Conservation (phyloP, 2,888 invertebrate genomes). For the Tachina lurida region DNA sequence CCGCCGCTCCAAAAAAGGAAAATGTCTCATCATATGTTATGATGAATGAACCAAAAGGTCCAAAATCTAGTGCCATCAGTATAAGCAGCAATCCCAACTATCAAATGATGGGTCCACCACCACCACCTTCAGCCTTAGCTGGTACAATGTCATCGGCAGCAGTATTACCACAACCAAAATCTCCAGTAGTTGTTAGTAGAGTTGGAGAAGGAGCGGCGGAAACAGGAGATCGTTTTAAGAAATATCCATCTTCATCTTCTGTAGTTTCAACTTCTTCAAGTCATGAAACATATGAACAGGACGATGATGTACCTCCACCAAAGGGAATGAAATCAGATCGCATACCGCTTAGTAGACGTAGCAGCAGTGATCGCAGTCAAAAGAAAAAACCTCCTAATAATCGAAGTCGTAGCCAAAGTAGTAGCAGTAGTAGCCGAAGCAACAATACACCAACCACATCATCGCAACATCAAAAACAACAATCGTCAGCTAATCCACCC, state of each 20-base stretch:
- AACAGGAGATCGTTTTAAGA: conserved; percentile 36
- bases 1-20: conserved; percentile 45
- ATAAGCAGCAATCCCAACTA: conserved; percentile 77
- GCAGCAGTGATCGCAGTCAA: conserved; percentile 71
- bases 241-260: conserved; percentile 65
- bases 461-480: conserved; percentile 60
- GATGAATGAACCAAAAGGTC: conserved; percentile 76
- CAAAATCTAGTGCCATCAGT: conserved; percentile 54
- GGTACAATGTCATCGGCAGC: conserved; percentile 57
- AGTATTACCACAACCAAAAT: conserved; percentile 54
- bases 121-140: conserved; percentile 14
- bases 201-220: conserved; percentile 5
- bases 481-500: conserved; percentile 23
- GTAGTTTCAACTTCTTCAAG: conserved; percentile 68
- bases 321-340: conserved; percentile 79
- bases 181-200: conserved; percentile 25
- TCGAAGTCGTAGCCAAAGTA: conserved; percentile 72
- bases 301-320: conserved; percentile 72
- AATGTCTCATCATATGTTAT: conserved; percentile 73
- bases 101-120: conserved; percentile 73
- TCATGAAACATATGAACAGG: conserved; percentile 73
- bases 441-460: conserved; percentile 66
- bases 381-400: conserved; percentile 56
- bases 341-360: conserved; percentile 76
- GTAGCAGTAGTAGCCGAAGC: conserved; percentile 63